Conservation (phyloP, 2,113 vertebrate species). For the Rhynchomys soricoides region DNA sequence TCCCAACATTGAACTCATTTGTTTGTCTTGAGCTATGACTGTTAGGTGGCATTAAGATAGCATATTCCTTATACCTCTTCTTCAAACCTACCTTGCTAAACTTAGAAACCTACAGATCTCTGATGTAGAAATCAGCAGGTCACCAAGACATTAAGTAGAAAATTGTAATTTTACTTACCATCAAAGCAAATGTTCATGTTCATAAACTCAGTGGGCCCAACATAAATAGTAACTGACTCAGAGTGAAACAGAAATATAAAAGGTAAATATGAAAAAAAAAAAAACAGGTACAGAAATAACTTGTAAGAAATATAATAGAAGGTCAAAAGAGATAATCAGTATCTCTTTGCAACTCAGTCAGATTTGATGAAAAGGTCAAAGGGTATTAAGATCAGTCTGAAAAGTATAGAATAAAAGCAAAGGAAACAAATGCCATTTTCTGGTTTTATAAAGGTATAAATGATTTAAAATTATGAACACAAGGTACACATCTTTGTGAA, state of each 20-base stretch:
- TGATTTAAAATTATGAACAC: neutral
- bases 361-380: neutral
- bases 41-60: neutral
- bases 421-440: neutral
- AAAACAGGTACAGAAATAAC: neutral
- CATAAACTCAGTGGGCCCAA: neutral
- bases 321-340: neutral
- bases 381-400: neutral
- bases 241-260: neutral
- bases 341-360: neutral
- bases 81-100: neutral
- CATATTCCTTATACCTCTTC: neutral
- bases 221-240: slow-evolving; percentile 8
- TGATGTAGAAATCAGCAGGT: neutral
- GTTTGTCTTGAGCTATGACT: neutral
- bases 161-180: neutral
- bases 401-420: neutral
- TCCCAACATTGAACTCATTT: neutral
- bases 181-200: neutral
- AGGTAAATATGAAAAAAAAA: neutral
- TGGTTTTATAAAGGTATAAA: neutral
- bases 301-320: neutral
- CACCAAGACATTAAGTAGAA: neutral
- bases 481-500: neutral
- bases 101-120: neutral